Evolutionary conservation across 2,888 invertebrate species (phyloP), one percentile per base, ranked within the genome.

Genomic region (Drosophila silvestris): DNA sequence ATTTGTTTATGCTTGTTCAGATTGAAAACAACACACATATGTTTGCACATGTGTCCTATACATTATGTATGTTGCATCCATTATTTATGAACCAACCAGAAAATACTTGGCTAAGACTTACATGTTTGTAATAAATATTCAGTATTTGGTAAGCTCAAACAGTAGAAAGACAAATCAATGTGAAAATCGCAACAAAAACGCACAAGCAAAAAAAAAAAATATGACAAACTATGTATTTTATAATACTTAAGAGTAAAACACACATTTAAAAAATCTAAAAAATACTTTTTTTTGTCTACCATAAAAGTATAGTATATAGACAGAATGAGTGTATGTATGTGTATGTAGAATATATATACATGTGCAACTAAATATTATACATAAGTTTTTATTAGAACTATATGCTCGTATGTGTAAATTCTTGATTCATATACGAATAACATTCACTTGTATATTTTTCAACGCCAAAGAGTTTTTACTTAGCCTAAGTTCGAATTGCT

Each of bases 401-500:
- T 58, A 60, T 35, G 41, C 37, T 7, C 39, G 35, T 26, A 62
- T 57, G 26, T 59, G 61, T 39, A 39, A 30, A 39, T 39, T 72
- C 51, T 59, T 32, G 35, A 56, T 64, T 28, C 60, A 57, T 32
- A 37, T 39, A 44, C 26, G 28, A 32, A 33, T 33, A 54, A 62
- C 14, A 53, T 54, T 75, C 65, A 77, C 68, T 67, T 78, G 85
- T 81, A 74, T 78, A 89, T 76, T 87, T 89, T 85, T 68, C 71
- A 85, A 85, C 82, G 85, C 85, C 85, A 85, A 85, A 85, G 83
- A 87, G 80, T 89, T 85, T 86, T 86, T 79, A 79, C 69, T 70
- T 78, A 82, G 77, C 74, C 79, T 84, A 70, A 77, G 85, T 89
- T 85, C 47, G 65, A 70, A 77, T 82, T 82, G 69, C 70, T 82